Evolutionary conservation across 2,888 invertebrate genomes (phyloP), one percentile per base, ranked within the genome.

Genomic region (Platerodrilus igneus): DNA sequence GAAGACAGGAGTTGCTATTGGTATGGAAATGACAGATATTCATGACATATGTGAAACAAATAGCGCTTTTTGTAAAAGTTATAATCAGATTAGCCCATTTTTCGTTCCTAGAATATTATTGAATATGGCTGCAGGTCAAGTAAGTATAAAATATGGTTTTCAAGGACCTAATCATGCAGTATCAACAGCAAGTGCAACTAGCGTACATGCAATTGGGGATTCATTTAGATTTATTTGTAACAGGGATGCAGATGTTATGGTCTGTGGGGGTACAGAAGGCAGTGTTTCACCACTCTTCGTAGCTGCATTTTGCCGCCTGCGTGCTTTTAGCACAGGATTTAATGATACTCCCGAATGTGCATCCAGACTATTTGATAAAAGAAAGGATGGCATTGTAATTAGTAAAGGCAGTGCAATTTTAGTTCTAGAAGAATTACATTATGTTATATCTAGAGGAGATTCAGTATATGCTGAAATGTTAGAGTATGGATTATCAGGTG

Each of bases 111-210:
- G 90, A 61, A 90, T 96, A 41, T 73, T 97, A 42, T 84, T 90
- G 25, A 99, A 95, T 60, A 92, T 97, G 88, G 86, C 94, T 14
- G 90, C 95, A 43, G 96, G 96, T 1, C 89, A 93, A 55, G 85
- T 97, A 34, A 92, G 92, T 63, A 91, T 95, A 43, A 86, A 82
- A 57, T 86, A 87, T 69, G 87, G 90, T 5, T 79, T 94, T 48
- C 74, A 81, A 51, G 95, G 95, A 0, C 94, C 94, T 0, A 94
- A 92, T 67, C 92, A 94, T 70, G 77, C 87, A 2, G 89, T 91
- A 1, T 94, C 95, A 0, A 97, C 96, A 5, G 97, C 97, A 3
- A 99, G 97, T 72, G 92, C 97, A 0, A 95, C 97, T 1, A 97
- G 97, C 4, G 86, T 90, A 13, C 96, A 97, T 71, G 84, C 95